phyloP scores from a whole-genome alignment of 2,797 vertebrate species.

The Tympanoctomys barrerae region DNA sequence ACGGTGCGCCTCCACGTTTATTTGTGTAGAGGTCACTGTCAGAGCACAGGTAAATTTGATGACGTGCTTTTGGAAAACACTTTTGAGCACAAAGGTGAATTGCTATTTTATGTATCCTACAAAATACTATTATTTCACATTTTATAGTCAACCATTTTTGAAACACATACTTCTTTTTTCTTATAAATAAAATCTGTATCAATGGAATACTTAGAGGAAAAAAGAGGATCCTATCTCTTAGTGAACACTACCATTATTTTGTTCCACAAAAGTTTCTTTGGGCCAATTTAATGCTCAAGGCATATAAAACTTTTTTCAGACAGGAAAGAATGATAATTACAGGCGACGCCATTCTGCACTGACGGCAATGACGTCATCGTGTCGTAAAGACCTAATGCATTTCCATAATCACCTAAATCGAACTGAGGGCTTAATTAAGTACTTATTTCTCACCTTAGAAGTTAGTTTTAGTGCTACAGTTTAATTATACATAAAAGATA shows the following conservation, averaged over 20 bases:
- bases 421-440: not conserved
- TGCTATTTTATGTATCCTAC: not conserved
- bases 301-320: not conserved
- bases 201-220: not conserved
- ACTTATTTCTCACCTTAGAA: not conserved
- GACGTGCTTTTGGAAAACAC: not conserved
- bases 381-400: not conserved
- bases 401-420: not conserved
- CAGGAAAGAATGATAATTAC: not conserved
- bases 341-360: not conserved
- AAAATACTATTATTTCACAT: not conserved
- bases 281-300: not conserved
- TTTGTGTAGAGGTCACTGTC: not conserved
- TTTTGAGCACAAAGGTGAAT: not conserved
- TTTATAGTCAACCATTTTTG: not conserved
- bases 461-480: not conserved
- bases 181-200: not conserved
- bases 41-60: not conserved
- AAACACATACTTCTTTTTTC: not conserved
- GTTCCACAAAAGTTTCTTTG: not conserved
- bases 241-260: not conserved
- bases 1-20: not conserved
- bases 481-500: not conserved
- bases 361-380: not conserved
- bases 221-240: not conserved